Evolutionary conservation across 2,888 invertebrate genomes (phyloP).

Genomic region (Tortrix viridana): DNA sequence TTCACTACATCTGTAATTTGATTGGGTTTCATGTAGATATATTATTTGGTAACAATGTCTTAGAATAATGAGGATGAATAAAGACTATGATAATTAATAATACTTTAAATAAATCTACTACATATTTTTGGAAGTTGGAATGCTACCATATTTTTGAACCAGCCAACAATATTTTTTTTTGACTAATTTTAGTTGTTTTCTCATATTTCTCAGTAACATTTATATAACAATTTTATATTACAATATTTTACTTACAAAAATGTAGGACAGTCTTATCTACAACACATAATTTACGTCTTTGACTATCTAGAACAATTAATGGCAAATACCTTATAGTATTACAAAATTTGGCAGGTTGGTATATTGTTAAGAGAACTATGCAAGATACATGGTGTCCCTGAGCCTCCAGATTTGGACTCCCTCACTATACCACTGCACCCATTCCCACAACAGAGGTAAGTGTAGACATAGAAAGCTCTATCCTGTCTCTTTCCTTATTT

Average conservation of each 20-base stretch:
- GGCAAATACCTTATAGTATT: slow-evolving; percentile 15
- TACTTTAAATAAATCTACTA: too few relatives aligned
- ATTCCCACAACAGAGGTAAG: slow-evolving; percentile 73
- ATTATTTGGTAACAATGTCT: too few relatives aligned
- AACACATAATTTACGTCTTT: background rate
- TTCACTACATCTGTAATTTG: too few relatives aligned
- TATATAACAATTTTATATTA: too few relatives aligned
- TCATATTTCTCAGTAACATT: too few relatives aligned
- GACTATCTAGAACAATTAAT: background rate
- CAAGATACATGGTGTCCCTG: slow-evolving; percentile 94
- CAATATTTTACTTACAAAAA: background rate
- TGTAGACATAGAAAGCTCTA: background rate
- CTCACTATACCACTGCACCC: slow-evolving; percentile 86
- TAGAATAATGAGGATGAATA: too few relatives aligned
- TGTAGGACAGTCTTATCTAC: slow-evolving; percentile 10
- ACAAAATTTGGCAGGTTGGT: slow-evolving; percentile 87
- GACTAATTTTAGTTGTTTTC: too few relatives aligned
- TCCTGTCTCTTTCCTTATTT: background rate
- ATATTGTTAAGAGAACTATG: slow-evolving; percentile 96
- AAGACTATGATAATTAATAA: too few relatives aligned
- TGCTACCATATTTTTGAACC: too few relatives aligned
- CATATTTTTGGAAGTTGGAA: too few relatives aligned
- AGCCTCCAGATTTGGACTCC: slow-evolving; percentile 95
- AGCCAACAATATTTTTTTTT: too few relatives aligned
- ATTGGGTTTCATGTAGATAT: too few relatives aligned